Conservation (phyloP, 2,797 vertebrate genomes). For the Carapus acus region DNA sequence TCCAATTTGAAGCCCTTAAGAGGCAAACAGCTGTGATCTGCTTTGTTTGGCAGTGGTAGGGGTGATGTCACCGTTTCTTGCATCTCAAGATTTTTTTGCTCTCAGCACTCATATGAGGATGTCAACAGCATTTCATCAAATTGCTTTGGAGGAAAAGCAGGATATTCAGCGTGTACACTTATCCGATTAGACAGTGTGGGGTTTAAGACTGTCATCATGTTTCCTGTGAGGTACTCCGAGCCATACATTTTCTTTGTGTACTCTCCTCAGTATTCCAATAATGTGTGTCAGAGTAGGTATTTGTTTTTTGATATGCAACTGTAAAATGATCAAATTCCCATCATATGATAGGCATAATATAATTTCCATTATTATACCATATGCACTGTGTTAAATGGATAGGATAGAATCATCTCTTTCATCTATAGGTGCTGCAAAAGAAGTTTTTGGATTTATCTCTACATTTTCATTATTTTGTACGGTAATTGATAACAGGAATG, state of each 20-base stretch:
- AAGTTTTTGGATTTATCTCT: no score
- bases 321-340: no score
- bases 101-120: constrained; percentile 69
- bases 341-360: no score
- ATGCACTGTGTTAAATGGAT: no score
- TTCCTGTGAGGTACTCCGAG: constrained; percentile 19
- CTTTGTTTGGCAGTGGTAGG: constrained; percentile 73
- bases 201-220: constrained; percentile 25
- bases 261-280: constrained; percentile 1
- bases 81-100: constrained; percentile 78
- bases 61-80: constrained; percentile 77
- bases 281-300: no score
- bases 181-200: constrained; percentile 45
- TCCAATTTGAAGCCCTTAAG: constrained; percentile 87
- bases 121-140: constrained; percentile 70
- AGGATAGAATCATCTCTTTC: no score
- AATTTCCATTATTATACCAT: no score
- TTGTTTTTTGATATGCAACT: no score
- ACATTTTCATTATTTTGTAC: no score
- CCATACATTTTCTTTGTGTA: constrained; percentile 41
- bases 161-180: constrained; percentile 51
- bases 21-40: constrained; percentile 88
- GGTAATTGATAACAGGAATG: no score
- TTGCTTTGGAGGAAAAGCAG: constrained; percentile 57
- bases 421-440: no score